Conservation (phyloP, 2,797 vertebrate genomes). For the Darevskia nairensis region DNA sequence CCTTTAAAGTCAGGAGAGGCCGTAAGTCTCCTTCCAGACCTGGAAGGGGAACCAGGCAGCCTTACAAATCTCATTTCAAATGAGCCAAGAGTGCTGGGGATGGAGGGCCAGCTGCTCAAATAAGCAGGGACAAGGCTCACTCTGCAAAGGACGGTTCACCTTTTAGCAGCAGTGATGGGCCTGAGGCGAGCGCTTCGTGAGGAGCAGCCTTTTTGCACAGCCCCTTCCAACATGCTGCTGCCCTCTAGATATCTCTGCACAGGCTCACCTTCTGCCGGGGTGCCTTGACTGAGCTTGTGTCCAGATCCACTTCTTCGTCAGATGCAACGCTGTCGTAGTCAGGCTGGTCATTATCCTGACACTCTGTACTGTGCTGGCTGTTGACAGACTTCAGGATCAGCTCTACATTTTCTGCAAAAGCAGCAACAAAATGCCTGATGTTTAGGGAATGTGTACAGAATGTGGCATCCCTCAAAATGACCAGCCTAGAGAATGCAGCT, state of each 20-base stretch:
- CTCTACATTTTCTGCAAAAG: constrained; percentile 86
- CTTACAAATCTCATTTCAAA: background rate
- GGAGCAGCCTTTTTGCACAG: no score
- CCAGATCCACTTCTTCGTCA: constrained; percentile 93
- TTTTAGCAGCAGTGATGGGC: background rate
- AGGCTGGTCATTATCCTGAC: constrained; percentile 93
- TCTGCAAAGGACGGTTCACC: background rate
- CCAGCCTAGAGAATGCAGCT: background rate
- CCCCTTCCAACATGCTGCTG: background rate
- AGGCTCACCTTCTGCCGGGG: constrained; percentile 89
- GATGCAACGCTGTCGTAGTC: constrained; percentile 98
- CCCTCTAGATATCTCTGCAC: background rate
- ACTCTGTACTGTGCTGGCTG: constrained; percentile 85
- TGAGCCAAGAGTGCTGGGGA: background rate
- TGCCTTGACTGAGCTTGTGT: constrained; percentile 82
- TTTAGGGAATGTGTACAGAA: background rate
- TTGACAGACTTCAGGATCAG: constrained; percentile 87
- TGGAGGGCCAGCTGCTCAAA: background rate
- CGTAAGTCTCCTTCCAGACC: no score
- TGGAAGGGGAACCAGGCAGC: background rate
- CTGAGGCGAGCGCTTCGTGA: background rate
- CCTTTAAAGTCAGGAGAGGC: background rate
- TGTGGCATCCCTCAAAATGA: background rate
- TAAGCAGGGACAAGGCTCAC: background rate
- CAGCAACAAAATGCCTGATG: background rate